Evolutionary conservation across 2,797 vertebrate genomes (phyloP), one percentile per base, ranked within the genome.

Genomic region (Myotis daubentonii): DNA sequence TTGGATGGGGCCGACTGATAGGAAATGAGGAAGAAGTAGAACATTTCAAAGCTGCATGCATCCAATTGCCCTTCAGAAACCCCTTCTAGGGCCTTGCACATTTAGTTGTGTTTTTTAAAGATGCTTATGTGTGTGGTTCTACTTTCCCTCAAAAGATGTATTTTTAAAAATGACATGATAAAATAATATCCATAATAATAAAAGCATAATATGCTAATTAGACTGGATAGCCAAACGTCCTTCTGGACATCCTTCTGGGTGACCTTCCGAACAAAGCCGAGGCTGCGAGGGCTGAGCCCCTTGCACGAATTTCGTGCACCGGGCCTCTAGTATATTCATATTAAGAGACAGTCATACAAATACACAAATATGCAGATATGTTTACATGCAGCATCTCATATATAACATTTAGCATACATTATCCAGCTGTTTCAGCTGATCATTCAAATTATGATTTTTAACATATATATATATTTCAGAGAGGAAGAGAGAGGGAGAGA

Each of bases 1-100:
- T 97, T 94, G 91, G 96, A 96, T 95, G 91, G 88, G 80, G 38
- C 70, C 86, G 91, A 85, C 72, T 92, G 95, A 93, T 91, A 96
- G 95, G 92, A 97, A 97, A 94, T 94, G 89, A 94, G 83, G 60
- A 82, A 93, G 82, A 94, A 95, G 89, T 62, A 93, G 74, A 71
- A n/a, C 87, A 76, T 96, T 90, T 96, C 79, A 88, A 93, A 94
- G 76, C 90, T 49, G 60, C 66, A 85, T 0, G 2, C 41, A 74
- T 86, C 68, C 36, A 93, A 1, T 65, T 87, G 89, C 60, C 89
- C 91, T 95, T 87, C 93, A 92, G 93, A 95, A 95, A 74, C 66
- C 84, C 88, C 92, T 76, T 41, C 47, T 22, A 70, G 53, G 70
- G 57, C 60, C 47, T 89, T 70, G 2, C 72, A 84, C 68, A 57